Evolutionary conservation across 2,888 invertebrate genomes (phyloP), one percentile per base, ranked within the genome.

Genomic region (Dasysyrphus tricinctus): DNA sequence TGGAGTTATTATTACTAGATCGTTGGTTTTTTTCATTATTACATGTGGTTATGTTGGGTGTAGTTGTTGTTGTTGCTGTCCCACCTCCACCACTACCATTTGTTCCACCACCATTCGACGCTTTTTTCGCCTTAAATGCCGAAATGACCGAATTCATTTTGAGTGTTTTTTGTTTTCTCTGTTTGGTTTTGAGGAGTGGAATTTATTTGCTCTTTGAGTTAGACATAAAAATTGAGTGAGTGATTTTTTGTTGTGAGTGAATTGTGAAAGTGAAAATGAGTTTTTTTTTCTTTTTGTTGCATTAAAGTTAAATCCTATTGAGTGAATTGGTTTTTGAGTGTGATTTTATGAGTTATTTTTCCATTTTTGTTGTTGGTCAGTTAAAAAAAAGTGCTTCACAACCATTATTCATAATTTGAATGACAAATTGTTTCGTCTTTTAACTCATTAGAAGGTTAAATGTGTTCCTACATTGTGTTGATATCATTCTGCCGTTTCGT

Each of bases 101-200:
- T 8, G 81, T 56, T 29, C 44, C 72, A 34, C 42, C 72, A 57
- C 65, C n/a, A n/a, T n/a, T 80, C 11, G 88, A 70, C 73, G 88
- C 89, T 88, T 92, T 93, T 88, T 91, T 92, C 56, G 90, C 88
- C 88, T 93, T 93, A 90, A 93, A 93, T 89, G 93, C 92, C 88
- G 92, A 93, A 88, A 93, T 92, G 88, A 93, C 93, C 80, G 93
- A 92, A 90, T 93, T 93, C 93, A 93, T 93, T 87, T 90, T 91
- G 89, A 82, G 70, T 87, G 16, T 54, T 51, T 54, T 29, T 49
- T n/a, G n/a, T n/a, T 39, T n/a, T 5, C 3, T 37, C 14, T 67
- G 0, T 3, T 54, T 24, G 6, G 0, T 6, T 32, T 65, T 67
- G 39, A 75, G 51, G 65, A 77, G 72, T 80, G 75, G 54, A 56